Percentiles rank a stretch among this genome's conserved stretches.
Conservation (phyloP, 2,888 invertebrate species). For the Eupeodes latifasciatus region DNA sequence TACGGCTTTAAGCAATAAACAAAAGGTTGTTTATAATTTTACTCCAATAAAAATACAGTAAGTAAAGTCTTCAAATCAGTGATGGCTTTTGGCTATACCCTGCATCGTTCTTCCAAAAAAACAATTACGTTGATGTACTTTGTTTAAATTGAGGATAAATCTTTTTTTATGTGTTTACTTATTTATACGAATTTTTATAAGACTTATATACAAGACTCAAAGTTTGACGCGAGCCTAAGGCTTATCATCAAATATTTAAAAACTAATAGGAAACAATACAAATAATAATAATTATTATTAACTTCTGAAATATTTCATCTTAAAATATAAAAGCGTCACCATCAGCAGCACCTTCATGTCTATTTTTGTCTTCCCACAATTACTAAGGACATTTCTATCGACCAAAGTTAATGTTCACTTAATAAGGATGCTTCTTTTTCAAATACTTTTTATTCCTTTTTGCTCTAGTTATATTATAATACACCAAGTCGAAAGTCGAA, state of each 20-base stretch:
- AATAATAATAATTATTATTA: neutral
- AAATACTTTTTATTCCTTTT: neutral
- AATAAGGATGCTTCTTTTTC: constrained; percentile 25
- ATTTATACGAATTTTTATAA: too few relatives aligned
- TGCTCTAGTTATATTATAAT: constrained; percentile 25
- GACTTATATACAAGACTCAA: neutral
- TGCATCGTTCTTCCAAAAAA: too few relatives aligned
- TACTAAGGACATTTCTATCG: constrained; percentile 19
- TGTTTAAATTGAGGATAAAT: too few relatives aligned
- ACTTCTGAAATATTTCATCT: constrained; percentile 13
- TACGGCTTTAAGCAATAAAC: too few relatives aligned
- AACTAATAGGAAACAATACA: neutral
- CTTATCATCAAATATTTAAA: constrained; percentile 19
- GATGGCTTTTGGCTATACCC: too few relatives aligned
- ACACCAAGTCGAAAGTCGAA: constrained; percentile 10
- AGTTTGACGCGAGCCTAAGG: neutral
- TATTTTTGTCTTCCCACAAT: too few relatives aligned
- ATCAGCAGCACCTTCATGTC: neutral
- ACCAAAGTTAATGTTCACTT: constrained; percentile 22
- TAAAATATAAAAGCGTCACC: neutral
- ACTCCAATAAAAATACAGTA: too few relatives aligned
- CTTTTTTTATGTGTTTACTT: too few relatives aligned
- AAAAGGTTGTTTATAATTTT: too few relatives aligned
- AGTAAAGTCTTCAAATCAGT: too few relatives aligned
- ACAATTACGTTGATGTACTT: too few relatives aligned